Percentiles rank a stretch among this genome's conserved stretches.
Evolutionary conservation across 2,888 invertebrate species (phyloP).

Genomic region (Oeneis ivallda): DNA sequence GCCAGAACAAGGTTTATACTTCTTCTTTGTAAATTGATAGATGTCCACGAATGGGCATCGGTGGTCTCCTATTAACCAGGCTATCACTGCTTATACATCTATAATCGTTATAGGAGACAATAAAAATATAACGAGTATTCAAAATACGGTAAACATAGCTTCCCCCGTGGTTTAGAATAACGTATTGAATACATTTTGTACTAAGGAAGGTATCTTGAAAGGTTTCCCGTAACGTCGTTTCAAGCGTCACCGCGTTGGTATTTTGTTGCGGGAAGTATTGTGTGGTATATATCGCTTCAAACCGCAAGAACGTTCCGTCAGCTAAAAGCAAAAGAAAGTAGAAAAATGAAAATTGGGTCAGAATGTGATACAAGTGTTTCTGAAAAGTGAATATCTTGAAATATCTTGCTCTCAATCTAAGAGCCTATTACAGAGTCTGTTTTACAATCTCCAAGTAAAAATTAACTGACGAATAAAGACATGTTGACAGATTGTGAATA

Average conservation of each 20-base stretch:
- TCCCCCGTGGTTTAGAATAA: conserved; percentile 25
- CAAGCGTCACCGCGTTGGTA: conserved; percentile 20
- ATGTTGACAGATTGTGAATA: too few species aligned
- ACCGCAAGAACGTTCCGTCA: conserved; percentile 21
- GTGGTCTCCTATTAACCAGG: too few species aligned
- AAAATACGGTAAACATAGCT: conserved; percentile 11
- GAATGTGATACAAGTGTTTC: too few species aligned
- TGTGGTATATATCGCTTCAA: conserved; percentile 30
- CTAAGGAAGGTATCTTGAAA: conserved; percentile 28
- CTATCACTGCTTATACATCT: too few species aligned
- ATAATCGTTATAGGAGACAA: conserved; percentile 1
- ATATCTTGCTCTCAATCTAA: too few species aligned
- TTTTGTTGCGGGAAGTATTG: conserved; percentile 22
- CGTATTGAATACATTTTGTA: conserved; percentile 25
- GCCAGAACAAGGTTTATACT: too few species aligned
- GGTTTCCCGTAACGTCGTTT: conserved; percentile 31
- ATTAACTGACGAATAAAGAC: too few species aligned
- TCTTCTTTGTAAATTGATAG: too few species aligned
- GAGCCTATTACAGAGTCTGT: too few species aligned
- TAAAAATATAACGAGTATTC: conserved; percentile 6
- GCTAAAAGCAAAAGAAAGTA: neutral
- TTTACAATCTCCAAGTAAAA: too few species aligned
- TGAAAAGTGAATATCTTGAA: too few species aligned
- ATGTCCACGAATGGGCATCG: too few species aligned
- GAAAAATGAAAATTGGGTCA: conserved; percentile 11